Conservation (phyloP, 2,888 invertebrate genomes). For the Globia sparganii region DNA sequence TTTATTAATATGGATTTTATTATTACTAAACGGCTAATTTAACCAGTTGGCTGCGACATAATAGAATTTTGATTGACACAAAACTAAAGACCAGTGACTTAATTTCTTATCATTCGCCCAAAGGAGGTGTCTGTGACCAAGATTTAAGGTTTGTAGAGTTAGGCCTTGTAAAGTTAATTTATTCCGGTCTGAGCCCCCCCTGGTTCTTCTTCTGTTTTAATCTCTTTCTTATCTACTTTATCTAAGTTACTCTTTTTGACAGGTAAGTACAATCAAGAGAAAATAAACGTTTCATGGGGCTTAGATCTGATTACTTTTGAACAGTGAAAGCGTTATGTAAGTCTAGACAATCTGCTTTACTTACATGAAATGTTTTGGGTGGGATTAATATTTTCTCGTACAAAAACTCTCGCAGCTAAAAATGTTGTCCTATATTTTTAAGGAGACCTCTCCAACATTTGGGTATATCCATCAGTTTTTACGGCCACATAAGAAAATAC, state of each 20-base stretch:
- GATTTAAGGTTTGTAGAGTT: neutral
- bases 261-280: no score
- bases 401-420: neutral
- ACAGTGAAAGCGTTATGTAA: neutral
- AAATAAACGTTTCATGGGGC: no score
- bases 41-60: no score
- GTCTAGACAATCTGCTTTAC: neutral
- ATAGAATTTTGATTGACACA: neutral
- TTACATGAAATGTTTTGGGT: neutral
- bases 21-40: no score
- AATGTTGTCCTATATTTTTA: conserved; percentile 5
- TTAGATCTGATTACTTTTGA: neutral
- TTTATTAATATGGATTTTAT: no score
- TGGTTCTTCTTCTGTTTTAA: no score
- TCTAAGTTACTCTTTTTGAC: no score
- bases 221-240: no score
- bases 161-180: neutral
- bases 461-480: conserved; percentile 42
- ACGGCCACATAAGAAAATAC: conserved; percentile 42
- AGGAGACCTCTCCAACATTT: conserved; percentile 5
- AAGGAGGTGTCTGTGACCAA: neutral
- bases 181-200: no score
- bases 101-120: neutral
- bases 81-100: neutral
- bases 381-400: neutral